A percentile compares a stretch with the other conserved stretches of the same genome.
Evolutionary conservation across 2,113 vertebrate genomes (phyloP).

Genomic region (Amphilophus citrinellus): DNA sequence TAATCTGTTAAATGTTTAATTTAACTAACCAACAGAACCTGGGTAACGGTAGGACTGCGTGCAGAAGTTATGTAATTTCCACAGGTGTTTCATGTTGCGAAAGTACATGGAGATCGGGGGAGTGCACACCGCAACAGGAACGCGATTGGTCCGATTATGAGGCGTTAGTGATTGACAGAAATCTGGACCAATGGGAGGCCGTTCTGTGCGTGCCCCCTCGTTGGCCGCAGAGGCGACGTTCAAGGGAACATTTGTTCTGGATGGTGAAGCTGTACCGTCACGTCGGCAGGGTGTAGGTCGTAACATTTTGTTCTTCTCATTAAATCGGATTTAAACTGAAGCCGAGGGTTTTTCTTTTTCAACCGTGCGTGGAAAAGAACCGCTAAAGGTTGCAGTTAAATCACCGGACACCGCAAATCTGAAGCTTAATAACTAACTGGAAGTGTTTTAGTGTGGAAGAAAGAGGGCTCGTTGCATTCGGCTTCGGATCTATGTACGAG

Average conservation of each 20-base stretch:
- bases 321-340: slow-evolving; percentile 48
- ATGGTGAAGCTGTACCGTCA: slow-evolving; percentile 56
- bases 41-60: not conserved
- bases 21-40: not conserved
- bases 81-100: slow-evolving; percentile 45
- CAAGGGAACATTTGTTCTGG: slow-evolving; percentile 67
- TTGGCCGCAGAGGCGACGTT: slow-evolving; percentile 34
- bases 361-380: not conserved
- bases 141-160: slow-evolving; percentile 6
- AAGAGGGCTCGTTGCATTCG: slow-evolving; percentile 41
- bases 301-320: slow-evolving; percentile 43
- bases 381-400: not conserved
- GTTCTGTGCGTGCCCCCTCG: slow-evolving; percentile 8
- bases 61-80: slow-evolving; percentile 65
- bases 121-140: not conserved
- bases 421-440: slow-evolving; percentile 34
- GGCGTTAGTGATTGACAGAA: slow-evolving; percentile 62
- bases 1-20: not conserved
- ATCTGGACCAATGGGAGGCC: slow-evolving; percentile 28
- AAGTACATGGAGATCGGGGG: slow-evolving; percentile 13
- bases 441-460: slow-evolving; percentile 31
- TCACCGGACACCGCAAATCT: not conserved
- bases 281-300: slow-evolving; percentile 21
- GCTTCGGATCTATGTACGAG: slow-evolving; percentile 51
- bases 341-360: not conserved